These are phyloP conservation scores for Cantharis rufa DNA, from an alignment of 2,888 invertebrate species.

Conservation along the genomic window DNA sequence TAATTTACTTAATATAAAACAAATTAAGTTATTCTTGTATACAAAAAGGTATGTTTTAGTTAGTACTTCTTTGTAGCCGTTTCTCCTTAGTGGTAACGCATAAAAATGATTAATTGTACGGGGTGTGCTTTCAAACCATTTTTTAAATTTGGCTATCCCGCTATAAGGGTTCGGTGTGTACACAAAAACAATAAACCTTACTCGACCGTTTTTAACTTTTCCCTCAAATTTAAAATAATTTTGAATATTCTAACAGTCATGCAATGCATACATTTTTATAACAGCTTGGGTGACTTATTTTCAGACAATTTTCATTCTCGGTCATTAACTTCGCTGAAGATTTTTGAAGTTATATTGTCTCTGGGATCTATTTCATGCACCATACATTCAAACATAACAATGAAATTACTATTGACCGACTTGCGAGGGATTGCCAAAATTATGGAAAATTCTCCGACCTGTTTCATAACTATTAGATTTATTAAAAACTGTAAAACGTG, in stretches of 20 bases:
- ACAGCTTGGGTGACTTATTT: background rate
- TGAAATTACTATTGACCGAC: background rate
- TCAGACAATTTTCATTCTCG: background rate
- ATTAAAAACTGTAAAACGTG: background rate
- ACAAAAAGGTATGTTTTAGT: too few relatives aligned
- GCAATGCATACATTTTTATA: background rate
- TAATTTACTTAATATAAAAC: too few relatives aligned
- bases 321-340: background rate
- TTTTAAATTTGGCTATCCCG: background rate
- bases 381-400: background rate
- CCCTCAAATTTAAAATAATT: background rate
- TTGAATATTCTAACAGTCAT: background rate
- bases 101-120: too few relatives aligned
- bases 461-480: background rate
- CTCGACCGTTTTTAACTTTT: background rate
- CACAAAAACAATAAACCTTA: background rate
- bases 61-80: too few relatives aligned
- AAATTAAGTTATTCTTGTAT: too few relatives aligned
- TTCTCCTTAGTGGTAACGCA: too few relatives aligned
- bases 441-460: background rate
- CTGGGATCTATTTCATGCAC: background rate
- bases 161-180: background rate
- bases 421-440: background rate
- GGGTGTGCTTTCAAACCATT: too few relatives aligned
- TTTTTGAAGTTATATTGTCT: background rate